Conservation (phyloP, 2,113 vertebrate genomes). For the Arvicanthis niloticus region DNA sequence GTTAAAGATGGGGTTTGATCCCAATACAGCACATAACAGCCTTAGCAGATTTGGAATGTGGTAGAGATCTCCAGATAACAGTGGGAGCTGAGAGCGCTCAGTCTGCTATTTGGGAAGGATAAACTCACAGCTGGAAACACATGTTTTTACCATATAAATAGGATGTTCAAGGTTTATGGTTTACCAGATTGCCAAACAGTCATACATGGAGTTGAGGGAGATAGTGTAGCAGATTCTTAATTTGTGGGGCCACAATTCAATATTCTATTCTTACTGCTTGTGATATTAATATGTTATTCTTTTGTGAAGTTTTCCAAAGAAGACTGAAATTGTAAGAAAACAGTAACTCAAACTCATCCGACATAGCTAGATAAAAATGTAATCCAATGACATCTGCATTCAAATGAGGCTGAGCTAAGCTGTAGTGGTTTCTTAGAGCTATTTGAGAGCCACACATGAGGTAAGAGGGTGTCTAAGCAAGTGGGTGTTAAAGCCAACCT, state of each 20-base stretch:
- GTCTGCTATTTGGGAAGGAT: neutral
- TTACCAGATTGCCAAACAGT: neutral
- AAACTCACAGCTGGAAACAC: neutral
- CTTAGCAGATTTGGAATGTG: neutral
- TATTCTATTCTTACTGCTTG: neutral
- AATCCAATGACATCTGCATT: neutral
- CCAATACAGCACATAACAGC: neutral
- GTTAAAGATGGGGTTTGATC: neutral
- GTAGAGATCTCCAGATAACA: neutral
- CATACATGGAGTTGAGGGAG: neutral
- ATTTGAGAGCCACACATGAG: neutral
- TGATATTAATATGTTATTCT: neutral
- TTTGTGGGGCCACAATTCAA: neutral
- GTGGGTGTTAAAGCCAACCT: neutral
- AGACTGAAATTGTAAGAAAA: neutral
- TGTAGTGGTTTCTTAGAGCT: neutral
- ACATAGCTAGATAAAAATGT: neutral
- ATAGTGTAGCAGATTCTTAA: neutral
- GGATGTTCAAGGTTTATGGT: neutral
- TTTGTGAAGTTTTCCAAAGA: neutral
- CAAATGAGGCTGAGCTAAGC: neutral
- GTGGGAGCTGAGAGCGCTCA: neutral
- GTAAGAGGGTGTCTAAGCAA: neutral
- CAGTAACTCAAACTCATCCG: neutral
- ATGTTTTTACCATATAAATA: neutral